These are phyloP conservation scores for Bembecia ichneumoniformis DNA, from an alignment of 2,888 invertebrate species.

Conservation along the genomic window DNA sequence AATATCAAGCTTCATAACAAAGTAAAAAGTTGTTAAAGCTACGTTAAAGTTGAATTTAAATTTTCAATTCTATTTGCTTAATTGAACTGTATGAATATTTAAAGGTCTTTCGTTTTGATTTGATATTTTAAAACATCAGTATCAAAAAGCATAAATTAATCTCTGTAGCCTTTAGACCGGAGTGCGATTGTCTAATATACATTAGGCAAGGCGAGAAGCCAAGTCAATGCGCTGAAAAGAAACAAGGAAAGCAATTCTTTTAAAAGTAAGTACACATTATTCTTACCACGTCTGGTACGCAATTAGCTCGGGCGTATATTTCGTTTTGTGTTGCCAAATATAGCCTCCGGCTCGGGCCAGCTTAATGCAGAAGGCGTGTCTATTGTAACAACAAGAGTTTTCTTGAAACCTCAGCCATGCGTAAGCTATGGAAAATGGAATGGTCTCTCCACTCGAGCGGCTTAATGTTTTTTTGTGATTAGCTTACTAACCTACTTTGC, in stretches of 20 bases:
- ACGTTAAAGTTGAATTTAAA: no score
- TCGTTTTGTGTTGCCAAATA: constrained; percentile 33
- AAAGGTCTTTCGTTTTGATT: no score
- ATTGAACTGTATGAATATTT: no score
- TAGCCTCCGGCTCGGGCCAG: constrained; percentile 25
- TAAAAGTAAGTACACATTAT: constrained; percentile 25
- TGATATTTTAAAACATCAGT: no score
- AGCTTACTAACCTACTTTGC: neutral
- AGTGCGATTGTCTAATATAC: no score
- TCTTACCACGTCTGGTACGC: constrained; percentile 40
- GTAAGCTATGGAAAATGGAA: constrained; percentile 6
- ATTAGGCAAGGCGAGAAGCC: no score
- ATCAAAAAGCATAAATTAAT: no score
- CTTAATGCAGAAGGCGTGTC: constrained; percentile 45
- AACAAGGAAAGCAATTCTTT: constrained; percentile 17
- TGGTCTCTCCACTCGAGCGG: neutral
- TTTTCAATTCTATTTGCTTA: no score
- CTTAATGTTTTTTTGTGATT: neutral
- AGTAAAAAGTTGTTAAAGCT: no score
- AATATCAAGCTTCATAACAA: no score
- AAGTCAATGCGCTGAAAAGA: constrained; percentile 2
- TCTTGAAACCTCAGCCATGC: constrained; percentile 16
- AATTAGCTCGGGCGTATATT: constrained; percentile 35
- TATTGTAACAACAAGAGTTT: constrained; percentile 37
- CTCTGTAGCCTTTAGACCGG: no score